Conservation (phyloP, 2,113 vertebrate species). For the Dicrurus megarhynchus region DNA sequence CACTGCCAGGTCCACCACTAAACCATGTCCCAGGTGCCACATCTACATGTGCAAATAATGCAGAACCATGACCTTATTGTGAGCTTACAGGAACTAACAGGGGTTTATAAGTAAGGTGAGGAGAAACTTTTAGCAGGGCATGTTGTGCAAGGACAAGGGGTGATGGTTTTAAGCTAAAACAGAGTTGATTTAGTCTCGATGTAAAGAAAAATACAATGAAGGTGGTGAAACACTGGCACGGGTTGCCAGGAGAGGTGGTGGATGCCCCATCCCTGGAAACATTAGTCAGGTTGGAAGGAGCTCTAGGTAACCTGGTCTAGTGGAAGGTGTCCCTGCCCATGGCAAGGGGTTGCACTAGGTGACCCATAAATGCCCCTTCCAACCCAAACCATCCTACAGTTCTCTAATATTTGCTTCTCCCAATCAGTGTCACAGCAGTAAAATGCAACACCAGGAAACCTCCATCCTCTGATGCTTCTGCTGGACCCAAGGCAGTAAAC, state of each 20-base stretch:
- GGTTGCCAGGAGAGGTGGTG: background rate
- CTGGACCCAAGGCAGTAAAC: background rate
- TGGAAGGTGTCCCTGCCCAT: background rate
- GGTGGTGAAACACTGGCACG: background rate
- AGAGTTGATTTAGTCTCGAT: background rate
- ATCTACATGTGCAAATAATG: accelerated
- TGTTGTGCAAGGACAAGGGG: background rate
- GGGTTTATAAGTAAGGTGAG: background rate
- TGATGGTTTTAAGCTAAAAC: background rate
- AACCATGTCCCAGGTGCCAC: no score
- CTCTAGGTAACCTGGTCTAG: background rate
- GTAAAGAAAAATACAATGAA: background rate
- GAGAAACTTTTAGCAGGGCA: background rate
- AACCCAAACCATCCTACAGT: background rate
- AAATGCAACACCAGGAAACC: background rate
- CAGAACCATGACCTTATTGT: background rate
- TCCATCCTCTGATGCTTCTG: background rate
- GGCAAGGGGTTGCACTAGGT: background rate
- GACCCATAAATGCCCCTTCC: background rate
- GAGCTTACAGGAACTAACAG: background rate
- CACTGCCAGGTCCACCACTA: background rate
- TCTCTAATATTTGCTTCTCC: background rate
- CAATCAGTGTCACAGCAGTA: background rate
- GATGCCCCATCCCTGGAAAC: background rate
- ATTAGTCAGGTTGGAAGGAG: background rate